Evolutionary conservation across 2,888 invertebrate genomes (phyloP), one percentile per base, ranked within the genome.

Genomic region (Acrobasis consociella): DNA sequence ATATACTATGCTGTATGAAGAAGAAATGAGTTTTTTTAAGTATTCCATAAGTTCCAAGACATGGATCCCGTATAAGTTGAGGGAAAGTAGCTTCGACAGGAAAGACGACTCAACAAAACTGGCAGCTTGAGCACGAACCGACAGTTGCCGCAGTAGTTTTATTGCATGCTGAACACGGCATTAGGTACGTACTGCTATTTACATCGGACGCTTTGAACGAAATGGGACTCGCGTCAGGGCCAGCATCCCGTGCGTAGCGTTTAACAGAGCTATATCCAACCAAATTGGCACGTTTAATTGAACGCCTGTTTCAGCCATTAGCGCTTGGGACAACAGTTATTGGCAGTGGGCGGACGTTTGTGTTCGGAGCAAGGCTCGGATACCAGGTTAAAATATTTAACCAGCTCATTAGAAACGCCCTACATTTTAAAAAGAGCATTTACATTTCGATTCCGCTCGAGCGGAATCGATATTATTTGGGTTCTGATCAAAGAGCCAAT

Each of bases 201-300:
- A 59, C 49, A 46, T 61, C 50, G 22, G 31, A 49, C 52, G 22
- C 59, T 61, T 56, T 60, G 51, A 58, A 62, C 53, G 60, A 65
- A 67, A 77, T 74, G 76, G 73, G 72, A 62, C 71, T 69, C 69
- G 72, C 72, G 72, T 76, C 72, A 73, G 74, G 67, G 49, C 71
- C 73, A 74, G 74, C 70, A 72, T 71, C 67, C 69, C 68, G 70
- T 75, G 75, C 75, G 77, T 79, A 73, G 77, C 77, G 75, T 81
- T 77, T 77, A 80, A 83, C 81, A 77, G 76, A 75, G 78, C 74
- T 76, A 80, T 80, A 82, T 83, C 74, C 74, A 75, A 72, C 78
- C 78, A 82, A 87, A 86, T 87, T 85, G 85, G 82, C 78, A 83
- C 78, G 83, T 85, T 87, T 86, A 89, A 89, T 91, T 88, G 85